Conservation (phyloP, 2,113 vertebrate genomes). For the Agapornis roseicollis region DNA sequence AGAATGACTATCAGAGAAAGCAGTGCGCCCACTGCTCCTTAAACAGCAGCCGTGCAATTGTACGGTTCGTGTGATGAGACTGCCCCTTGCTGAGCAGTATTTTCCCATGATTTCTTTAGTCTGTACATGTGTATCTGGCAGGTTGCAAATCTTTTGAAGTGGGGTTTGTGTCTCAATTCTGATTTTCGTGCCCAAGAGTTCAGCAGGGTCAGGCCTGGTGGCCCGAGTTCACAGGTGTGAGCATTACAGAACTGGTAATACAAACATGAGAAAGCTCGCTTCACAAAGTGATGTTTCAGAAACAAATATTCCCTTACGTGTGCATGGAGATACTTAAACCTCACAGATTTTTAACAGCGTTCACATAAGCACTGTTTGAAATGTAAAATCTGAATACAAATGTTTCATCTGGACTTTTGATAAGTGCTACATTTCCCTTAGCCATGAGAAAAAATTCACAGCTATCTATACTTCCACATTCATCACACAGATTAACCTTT, state of each 20-base stretch:
- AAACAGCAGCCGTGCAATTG: background rate
- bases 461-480: background rate
- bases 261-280: background rate
- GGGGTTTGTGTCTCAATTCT: background rate
- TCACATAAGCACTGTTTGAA: background rate
- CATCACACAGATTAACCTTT: background rate
- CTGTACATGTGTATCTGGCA: background rate
- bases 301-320: background rate
- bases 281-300: background rate
- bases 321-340: background rate
- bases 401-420: background rate
- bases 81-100: conserved; percentile 32
- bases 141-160: background rate
- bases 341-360: background rate
- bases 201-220: background rate
- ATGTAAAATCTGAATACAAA: background rate
- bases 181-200: background rate
- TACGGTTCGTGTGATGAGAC: background rate
- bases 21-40: background rate
- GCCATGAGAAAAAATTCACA: background rate
- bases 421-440: background rate
- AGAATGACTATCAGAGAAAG: background rate
- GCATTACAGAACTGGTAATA: background rate
- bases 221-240: background rate
- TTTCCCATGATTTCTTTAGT: background rate